Evolutionary conservation across 2,113 vertebrate genomes (phyloP), one percentile per base, ranked within the genome.

Genomic region (Dryoscopus gambensis): DNA sequence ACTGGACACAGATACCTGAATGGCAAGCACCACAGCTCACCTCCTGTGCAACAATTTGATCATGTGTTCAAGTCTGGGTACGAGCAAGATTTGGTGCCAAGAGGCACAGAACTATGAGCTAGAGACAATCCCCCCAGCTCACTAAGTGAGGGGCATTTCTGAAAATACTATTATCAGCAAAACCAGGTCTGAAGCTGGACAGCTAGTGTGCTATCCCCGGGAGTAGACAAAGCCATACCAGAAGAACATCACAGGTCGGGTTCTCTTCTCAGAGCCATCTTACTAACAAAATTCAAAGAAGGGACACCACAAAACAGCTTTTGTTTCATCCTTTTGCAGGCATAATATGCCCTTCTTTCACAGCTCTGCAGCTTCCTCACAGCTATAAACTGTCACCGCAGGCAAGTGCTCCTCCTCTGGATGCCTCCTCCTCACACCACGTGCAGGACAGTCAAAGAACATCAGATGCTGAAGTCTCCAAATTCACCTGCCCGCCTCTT

Each of bases 371-470:
- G n/a, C 56, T 57, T 63, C 33, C n/a, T 37, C 44, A 33, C 25
- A 73, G 28, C 47, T 75, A 46, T 11, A 33, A 84, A 53, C 37
- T 3, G 11, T 10, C 67, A 85, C 39, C 7, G 30, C 0, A 2
- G 42, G 9, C 4, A 1, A 53, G 0, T 55, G 57, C 35, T 73
- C 35, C 40, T 64, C 24, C 57, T 46, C 2, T 12, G 35, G 31
- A 35, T 24, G 46, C 21, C 40, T 35, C 49, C 49, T 30, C 0
- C 0, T 78, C 44, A 57, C 33, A 75, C 20, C 35, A 59, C 0
- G 0, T 9, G 18, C 87, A 55, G 53, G 35, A 71, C 3, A 2
- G 28, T n/a, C 57, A 64, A 63, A 71, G 47, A 78, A 70, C 9
- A 25, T 9, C 31, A 44, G 24, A 55, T 28, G 25, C 2, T 19